Base-by-base conservation (phyloP, 2,888 invertebrate genomes). In the Boloria euphrosyne region DNA sequence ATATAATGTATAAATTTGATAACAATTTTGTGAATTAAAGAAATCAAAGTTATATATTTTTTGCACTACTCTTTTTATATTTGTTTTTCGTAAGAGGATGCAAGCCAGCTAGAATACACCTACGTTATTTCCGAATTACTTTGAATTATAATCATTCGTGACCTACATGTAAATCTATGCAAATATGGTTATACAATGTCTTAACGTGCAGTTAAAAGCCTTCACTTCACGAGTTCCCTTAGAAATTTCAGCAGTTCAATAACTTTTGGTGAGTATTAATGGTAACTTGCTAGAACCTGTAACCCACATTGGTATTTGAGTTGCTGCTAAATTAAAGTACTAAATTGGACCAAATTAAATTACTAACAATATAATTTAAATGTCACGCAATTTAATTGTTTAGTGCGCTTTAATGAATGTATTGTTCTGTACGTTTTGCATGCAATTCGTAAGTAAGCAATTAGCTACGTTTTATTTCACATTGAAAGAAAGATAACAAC, bases 211-310 rank as follows among this genome's bases (percentile, higher is more conserved):
- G 64, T 65, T 65, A 52, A 13, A 46, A 17, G 18, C 44, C 43
- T 50, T 64, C 58, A 46, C 13, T n/a, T 17, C 17, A 50, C 14
- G 47, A 49, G 59, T 38, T 49, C 47, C 49, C 49, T n/a, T 6
- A 31, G 50, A 31, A n/a, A 31, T 49, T 59, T 46, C 22, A 57
- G 10, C 49, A 49, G 49, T 52, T 17, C 46, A 16, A 16, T 27
- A 66, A 66, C 62, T 67, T 66, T 54, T 63, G 53, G 53, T 57
- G 44, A 49, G 44, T 43, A 44, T 67, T 59, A 59, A 59, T 67
- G 58, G 22, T 67, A 49, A 58, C 46, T 57, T 27, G 55, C 55
- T 57, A 2, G 22, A 22, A 57, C n/a, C 13, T 46, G 22, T n/a
- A 13, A 46, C 16, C 22, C 27, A 46, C 16, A 57, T 44, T 18